Evolutionary conservation across 1,140 invertebrate genomes (phyloP), one percentile per base, ranked within the genome.

Genomic region (Trichonephila clavipes): DNA sequence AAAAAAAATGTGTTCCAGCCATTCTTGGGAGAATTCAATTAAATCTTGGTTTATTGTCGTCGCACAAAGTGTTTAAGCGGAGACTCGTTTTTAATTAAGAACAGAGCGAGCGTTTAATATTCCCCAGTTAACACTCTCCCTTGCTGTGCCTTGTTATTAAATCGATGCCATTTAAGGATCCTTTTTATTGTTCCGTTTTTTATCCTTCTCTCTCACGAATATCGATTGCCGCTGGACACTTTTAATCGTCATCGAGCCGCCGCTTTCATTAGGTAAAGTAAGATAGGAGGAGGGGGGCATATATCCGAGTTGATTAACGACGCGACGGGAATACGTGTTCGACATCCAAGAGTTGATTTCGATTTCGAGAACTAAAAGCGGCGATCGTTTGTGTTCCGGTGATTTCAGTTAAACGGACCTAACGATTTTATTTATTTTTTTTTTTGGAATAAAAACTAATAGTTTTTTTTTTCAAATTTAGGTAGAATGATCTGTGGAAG

Each of bases 261-360:
- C 59, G 62, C 90, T 92, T 92, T 92, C 90, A 92, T 92, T 92
- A 92, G 77, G 59, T 58, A 86, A 86, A 86, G 90, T 92, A 92
- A 59, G 34, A 19, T 58, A 58, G 59, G 40, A 34, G 21, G 88
- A n/a, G 69, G 16, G 40, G 21, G 90, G 90, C 59, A 51, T 19
- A 86, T 92, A 92, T 92, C 86, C 90, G 85, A 92, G 90, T 92
- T 92, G 90, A 92, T 92, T 92, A 92, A 92, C 83, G 90, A 92
- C 86, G 81, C 90, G 81, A 12, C n/a, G 44, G 62, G 90, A 72
- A 28, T 85, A 92, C 90, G 90, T 92, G 90, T 92, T 92, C 90
- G 81, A 86, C 90, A 92, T 92, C 85, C 81, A 62, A 69, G 82
- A 92, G 59, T 82, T 92, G 59, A 66, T 92, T 86, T 86, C 82